A percentile compares a stretch with the other conserved stretches of the same genome.
Conservation (phyloP, 2,113 vertebrate species). For the Psittacula cyanocephala region DNA sequence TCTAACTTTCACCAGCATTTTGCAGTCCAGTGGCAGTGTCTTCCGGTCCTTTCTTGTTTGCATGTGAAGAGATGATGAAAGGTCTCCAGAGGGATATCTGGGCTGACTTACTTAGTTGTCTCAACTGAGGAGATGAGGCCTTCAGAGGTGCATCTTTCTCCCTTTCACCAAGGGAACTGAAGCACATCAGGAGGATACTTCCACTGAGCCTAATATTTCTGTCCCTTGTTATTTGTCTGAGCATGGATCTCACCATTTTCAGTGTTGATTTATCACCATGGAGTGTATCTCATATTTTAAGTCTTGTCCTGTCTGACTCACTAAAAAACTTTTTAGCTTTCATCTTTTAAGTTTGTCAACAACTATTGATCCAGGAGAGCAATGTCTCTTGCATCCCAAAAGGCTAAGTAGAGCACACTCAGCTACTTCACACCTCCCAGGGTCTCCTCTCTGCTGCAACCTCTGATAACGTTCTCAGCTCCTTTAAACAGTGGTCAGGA, state of each 20-base stretch:
- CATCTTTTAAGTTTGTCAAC: background rate
- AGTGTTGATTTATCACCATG: background rate
- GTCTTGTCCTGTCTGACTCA: background rate
- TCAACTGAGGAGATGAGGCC: background rate
- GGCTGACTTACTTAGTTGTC: background rate
- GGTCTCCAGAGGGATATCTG: background rate
- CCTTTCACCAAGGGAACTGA: background rate
- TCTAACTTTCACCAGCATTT: background rate
- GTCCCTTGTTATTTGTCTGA: background rate
- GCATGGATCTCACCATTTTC: background rate
- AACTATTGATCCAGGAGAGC: background rate
- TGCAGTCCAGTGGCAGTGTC: background rate
- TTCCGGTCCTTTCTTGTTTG: background rate
- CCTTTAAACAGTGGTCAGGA: accelerated
- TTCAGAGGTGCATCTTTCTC: background rate
- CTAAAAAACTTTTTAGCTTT: background rate
- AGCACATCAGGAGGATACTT: background rate
- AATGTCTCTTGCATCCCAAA: background rate
- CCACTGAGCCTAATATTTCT: background rate
- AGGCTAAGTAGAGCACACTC: background rate
- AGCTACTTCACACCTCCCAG: background rate
- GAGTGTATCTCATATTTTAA: background rate
- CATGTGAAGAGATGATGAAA: background rate
- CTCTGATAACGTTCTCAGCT: background rate
- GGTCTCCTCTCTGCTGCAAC: background rate